These are phyloP conservation scores for Octopus sinensis DNA, from an alignment of 1,140 invertebrate genomes.

Conservation along the genomic window DNA sequence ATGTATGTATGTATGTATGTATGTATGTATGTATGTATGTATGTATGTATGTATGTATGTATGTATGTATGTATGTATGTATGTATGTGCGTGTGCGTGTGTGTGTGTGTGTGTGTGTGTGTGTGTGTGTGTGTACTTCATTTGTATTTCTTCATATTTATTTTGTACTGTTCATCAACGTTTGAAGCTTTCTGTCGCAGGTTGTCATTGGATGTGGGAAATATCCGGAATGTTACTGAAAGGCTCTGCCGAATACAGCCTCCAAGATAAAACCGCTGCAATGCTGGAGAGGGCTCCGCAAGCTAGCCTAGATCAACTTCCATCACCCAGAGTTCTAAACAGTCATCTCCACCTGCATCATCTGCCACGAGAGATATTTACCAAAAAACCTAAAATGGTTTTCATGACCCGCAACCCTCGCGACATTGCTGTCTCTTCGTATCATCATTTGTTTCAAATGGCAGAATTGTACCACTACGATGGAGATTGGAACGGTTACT, in stretches of 20 bases:
- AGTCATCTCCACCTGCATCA: constrained; percentile 26
- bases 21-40: too few species aligned
- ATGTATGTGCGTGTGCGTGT: too few species aligned
- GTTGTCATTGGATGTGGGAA: constrained; percentile 36
- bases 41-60: too few species aligned
- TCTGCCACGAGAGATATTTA: constrained; percentile 21
- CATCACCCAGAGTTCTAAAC: constrained; percentile 32
- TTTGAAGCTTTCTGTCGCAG: constrained; percentile 16
- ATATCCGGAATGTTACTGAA: constrained; percentile 26
- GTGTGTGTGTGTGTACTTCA: too few species aligned
- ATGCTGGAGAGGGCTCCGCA: constrained; percentile 24
- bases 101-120: too few species aligned
- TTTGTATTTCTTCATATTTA: too few species aligned
- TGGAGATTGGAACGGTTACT: constrained; percentile 23
- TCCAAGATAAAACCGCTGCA: constrained; percentile 18
- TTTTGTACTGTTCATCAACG: too few species aligned
- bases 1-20: too few species aligned
- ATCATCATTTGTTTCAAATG: constrained; percentile 19
- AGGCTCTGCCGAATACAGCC: constrained; percentile 26
- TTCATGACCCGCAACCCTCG: constrained; percentile 22
- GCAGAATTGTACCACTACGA: constrained; percentile 21
- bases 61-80: too few species aligned
- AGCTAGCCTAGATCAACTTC: constrained; percentile 16
- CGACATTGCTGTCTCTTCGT: constrained; percentile 28
- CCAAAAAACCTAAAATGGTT: constrained; percentile 23